A percentile compares a stretch with the other conserved stretches of the same genome.
phyloP scores from a whole-genome alignment of 2,113 vertebrate species.

The Cardinalis cardinalis region DNA sequence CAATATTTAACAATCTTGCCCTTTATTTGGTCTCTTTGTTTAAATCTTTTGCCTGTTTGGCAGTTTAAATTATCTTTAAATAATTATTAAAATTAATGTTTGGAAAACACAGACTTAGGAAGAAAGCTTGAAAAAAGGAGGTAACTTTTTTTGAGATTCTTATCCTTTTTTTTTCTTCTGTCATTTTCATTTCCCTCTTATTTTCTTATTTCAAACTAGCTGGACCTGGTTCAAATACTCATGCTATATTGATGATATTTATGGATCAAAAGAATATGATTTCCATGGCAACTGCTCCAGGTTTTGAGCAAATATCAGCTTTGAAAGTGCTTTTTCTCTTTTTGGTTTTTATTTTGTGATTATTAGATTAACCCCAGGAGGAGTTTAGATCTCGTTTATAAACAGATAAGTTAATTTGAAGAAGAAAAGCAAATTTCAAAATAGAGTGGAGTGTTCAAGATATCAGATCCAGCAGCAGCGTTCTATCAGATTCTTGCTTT shows the following conservation, averaged over 20 bases:
- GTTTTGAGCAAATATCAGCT: slow-evolving; percentile 68
- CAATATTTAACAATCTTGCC: not conserved
- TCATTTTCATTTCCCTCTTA: slow-evolving; percentile 18
- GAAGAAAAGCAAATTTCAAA: slow-evolving; percentile 59
- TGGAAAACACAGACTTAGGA: not conserved
- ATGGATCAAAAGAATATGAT: slow-evolving; percentile 61
- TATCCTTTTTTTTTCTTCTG: not conserved
- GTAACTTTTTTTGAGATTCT: not conserved
- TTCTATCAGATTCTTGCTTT: not conserved
- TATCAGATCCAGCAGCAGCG: not conserved
- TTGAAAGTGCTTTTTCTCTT: slow-evolving; percentile 47
- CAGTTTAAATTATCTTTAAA: not conserved
- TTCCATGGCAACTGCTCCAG: slow-evolving; percentile 63
- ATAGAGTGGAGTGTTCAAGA: not conserved
- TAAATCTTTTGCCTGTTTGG: not conserved
- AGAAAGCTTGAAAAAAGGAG: not conserved
- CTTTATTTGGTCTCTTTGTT: not conserved
- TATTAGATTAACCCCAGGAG: slow-evolving; percentile 62
- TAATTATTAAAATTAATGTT: not conserved
- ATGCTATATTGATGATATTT: slow-evolving; percentile 55
- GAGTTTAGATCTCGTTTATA: slow-evolving; percentile 57
- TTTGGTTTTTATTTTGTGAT: slow-evolving; percentile 43
- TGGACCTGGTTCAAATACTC: slow-evolving; percentile 41
- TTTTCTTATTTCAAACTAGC: slow-evolving; percentile 23
- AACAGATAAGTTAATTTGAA: slow-evolving; percentile 59